Base-by-base conservation (phyloP, 2,797 vertebrate genomes). In the Poeciliopsis turneri region DNA sequence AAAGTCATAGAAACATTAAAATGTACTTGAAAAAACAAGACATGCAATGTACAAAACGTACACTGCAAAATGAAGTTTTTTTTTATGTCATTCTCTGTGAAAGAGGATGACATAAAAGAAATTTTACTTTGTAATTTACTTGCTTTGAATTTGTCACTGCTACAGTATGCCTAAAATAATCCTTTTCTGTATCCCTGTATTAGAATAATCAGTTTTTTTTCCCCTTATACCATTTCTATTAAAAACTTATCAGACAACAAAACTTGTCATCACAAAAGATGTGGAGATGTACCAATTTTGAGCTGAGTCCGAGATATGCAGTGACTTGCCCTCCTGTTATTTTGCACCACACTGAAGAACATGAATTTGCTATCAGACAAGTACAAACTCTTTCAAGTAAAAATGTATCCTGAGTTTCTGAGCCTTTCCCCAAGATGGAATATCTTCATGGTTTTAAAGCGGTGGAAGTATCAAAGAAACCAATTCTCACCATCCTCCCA, bases 371-470 rank as follows among this genome's bases (percentile, higher is more conserved):
- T 77, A 72, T 74, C 53, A 84, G 43, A 78, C 75, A 83, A 74
- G 49, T 53, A 25, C 47, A 23, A 47, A 76, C 12, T 16, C 75
- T 80, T 79, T 80, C 74, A 45, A 86, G 78, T 57, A 47, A 11
- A 33, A 73, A 69, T 72, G 81, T 70, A 80, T 70, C 33, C 39
- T 59, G n/a, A 53, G 25, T 33, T 9, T 1, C 78, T 53, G 43
- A 77, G 77, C 77, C 43, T 72, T 33, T 78, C 43, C 71, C 51
- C 36, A n/a, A 78, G 76, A 61, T 78, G 70, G 61, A 75, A 45
- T 87, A 76, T 57, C 59, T 39, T 72, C 55, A 74, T 78, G 57
- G 69, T 79, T 91, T 89, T 79, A 79, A 87, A 86, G 82, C 53
- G 30, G 55, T 30, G 45, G 39, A 25, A 77, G 77, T 88, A 86